Conservation (phyloP, 2,888 invertebrate species). For the Noctua comes region DNA sequence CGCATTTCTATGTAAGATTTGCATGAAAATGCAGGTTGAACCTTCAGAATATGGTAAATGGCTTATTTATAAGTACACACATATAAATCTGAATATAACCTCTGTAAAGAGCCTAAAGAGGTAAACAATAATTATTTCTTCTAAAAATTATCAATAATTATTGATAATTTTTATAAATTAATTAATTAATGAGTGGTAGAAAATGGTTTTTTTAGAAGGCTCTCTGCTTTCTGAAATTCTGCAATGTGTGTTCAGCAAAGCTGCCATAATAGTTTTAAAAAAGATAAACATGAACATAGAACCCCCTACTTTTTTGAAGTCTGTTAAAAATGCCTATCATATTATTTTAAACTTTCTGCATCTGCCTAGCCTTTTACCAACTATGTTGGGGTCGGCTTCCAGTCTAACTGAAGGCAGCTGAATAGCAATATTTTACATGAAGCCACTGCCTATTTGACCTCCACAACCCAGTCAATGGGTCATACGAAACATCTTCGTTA, state of each 20-base stretch:
- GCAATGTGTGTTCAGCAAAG: neutral
- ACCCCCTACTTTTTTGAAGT: neutral
- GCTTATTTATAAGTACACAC: slow-evolving; percentile 9
- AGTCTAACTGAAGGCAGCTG: neutral
- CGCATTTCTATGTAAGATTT: neutral
- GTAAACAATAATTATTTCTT: neutral
- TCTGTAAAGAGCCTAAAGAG: neutral
- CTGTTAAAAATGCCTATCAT: neutral
- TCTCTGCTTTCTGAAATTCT: neutral
- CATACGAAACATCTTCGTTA: neutral
- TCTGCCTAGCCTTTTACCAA: neutral
- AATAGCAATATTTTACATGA: neutral
- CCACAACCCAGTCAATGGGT: neutral
- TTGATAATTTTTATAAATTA: too few relatives aligned
- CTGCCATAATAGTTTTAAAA: too few relatives aligned
- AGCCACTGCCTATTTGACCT: neutral
- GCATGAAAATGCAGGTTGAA: neutral
- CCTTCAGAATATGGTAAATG: slow-evolving; percentile 19
- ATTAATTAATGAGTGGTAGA: too few relatives aligned
- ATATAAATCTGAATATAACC: neutral
- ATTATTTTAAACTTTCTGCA: neutral
- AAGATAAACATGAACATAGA: too few relatives aligned
- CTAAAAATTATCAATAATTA: neutral
- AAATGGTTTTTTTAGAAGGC: neutral
- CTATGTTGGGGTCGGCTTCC: neutral